Base-by-base conservation (phyloP, 2,888 invertebrate genomes). In the Cephus pygmeus region DNA sequence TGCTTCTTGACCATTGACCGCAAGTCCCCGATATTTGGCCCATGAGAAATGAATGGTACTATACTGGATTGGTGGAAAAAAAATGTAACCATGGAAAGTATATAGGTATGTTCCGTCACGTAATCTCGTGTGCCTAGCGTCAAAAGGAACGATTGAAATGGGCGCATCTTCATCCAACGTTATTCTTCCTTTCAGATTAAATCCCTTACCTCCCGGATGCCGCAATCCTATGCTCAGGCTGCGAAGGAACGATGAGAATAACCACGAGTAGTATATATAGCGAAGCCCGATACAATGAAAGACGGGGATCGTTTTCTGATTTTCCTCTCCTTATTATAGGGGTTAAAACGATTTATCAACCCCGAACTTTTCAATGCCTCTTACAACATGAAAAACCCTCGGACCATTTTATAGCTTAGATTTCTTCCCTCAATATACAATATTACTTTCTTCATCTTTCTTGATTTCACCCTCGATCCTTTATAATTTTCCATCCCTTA, bases 191-290 rank as follows among this genome's bases (percentile, higher is more conserved):
- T 76, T 76, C 78, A 71, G 78, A 78, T 76, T 75, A 78, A 78
- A 78, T 78, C 78, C 76, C 76, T 78, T 78, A 68, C 71, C 75
- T 73, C 71, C 71, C 76, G 71, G 68, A 71, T 56, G 69, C 75
- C 76, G 76, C 15, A 73, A 73, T 73, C 68, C 75, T 71, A 73
- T 75, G 34, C 69, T 23, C 9, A 36, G 35, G 71, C 31, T 35
- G 33, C 30, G 75, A 75, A 78, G 40, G 75, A 40, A 34, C 73
- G 75, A 23, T 40, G n/a, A 68, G 30, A n/a, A 78, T 33, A n/a
- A 40, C 68, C 74, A 71, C 35, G 75, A 23, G 6, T 9, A 56
- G 6, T 56, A 9, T 56, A 56, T 56, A 56, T 23, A 56, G 56
- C 6, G 6, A 56, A 23, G 56, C 23, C 56, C 23, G 56, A 56